Evolutionary conservation across 2,797 vertebrate species (phyloP), one percentile per base, ranked within the genome.

Genomic region (Astyanax mexicanus): DNA sequence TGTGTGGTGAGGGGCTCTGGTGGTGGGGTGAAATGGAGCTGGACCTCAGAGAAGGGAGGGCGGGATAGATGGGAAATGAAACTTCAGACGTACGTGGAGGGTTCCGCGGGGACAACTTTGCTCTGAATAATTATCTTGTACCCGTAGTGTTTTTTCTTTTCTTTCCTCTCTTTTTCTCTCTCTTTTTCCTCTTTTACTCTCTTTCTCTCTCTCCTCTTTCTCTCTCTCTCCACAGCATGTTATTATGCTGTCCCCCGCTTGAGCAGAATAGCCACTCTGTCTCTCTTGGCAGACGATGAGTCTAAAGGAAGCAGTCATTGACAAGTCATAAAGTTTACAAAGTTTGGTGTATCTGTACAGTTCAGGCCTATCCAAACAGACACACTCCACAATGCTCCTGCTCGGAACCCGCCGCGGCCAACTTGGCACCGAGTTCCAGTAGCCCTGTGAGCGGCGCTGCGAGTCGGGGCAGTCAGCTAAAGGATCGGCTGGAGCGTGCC

Each of bases 31-130:
- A 71, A 80, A 68, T 82, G 78, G 80, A 84, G 80, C 78, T 84
- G 84, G 80, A 84, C 78, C 70, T 74, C 65, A 79, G 83, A 83
- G 72, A 68, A 76, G 49, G 69, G 81, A 85, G 84, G 86, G 82
- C 25, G 82, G 88, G 81, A 88, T 84, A 90, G 87, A 91, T 90
- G 87, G 90, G 88, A 93, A 90, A 87, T 86, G 82, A 90, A 90
- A 88, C 83, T 77, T 81, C 66, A 82, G 57, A 80, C 45, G 67
- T 71, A 52, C 54, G 45, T 35, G 55, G 70, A 79, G 58, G 81
- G 62, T 74, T 77, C 72, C 58, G 61, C 25, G 58, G 44, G 74
- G 75, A 73, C 75, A 72, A 61, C 71, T 78, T 78, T 67, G 29
- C 60, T 82, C 70, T 79, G 71, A 81, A 84, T 60, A 77, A 80